Conservation (phyloP, 2,888 invertebrate genomes). For the Polydrusus pterygomalis region DNA sequence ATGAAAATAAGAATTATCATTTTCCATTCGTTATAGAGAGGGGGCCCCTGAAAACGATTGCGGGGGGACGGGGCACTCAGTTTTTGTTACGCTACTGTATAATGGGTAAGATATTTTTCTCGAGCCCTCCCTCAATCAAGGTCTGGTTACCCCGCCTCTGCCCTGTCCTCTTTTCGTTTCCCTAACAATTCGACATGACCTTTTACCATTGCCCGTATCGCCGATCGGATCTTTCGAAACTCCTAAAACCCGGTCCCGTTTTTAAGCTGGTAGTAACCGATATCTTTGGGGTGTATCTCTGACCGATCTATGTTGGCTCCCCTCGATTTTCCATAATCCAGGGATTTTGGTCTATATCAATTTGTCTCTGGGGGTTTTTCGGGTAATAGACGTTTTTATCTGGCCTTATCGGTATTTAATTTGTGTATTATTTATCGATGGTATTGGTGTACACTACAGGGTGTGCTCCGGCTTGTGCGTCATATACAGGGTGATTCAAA, state of each 20-base stretch:
- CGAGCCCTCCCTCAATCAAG: too few relatives aligned
- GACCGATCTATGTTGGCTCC: conserved; percentile 14
- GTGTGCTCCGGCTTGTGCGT: too few relatives aligned
- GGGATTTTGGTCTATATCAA: conserved; percentile 67
- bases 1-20: too few relatives aligned
- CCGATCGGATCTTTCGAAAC: conserved; percentile 37
- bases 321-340: conserved; percentile 66
- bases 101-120: too few relatives aligned
- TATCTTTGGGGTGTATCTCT: conserved; percentile 36
- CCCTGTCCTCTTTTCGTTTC: too few relatives aligned
- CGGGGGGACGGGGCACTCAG: too few relatives aligned
- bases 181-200: conserved; percentile 32
- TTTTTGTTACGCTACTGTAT: too few relatives aligned
- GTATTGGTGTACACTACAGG: too few relatives aligned
- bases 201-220: conserved; percentile 38
- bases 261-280: conserved; percentile 41
- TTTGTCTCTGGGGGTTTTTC: conserved; percentile 64
- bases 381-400: conserved; percentile 67
- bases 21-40: too few relatives aligned
- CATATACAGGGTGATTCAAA: too few relatives aligned
- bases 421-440: conserved; percentile 38
- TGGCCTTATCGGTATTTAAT: conserved; percentile 60
- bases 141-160: too few relatives aligned
- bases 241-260: conserved; percentile 17
- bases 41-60: too few relatives aligned